Evolutionary conservation across 1,140 invertebrate species (phyloP), one percentile per base, ranked within the genome.

Genomic region (Megalopta genalis): DNA sequence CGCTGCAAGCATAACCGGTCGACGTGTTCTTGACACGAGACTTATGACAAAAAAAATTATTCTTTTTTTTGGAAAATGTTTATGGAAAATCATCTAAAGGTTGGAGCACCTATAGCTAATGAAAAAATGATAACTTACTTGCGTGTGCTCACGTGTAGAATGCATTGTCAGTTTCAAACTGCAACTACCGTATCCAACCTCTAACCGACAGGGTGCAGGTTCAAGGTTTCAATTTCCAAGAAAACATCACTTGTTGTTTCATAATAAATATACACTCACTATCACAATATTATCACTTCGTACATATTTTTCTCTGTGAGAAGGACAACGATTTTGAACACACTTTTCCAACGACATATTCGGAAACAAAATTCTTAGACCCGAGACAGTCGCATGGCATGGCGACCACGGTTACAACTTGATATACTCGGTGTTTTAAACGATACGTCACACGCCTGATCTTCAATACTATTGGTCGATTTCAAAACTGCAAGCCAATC

Each of bases 351-450:
- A 62, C 49, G n/a, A 65, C 49, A 60, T 64, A 46, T 57, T 57
- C 42, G 16, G 12, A 18, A 66, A 25, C 42, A 27, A 67, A 70
- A 68, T 74, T 81, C 67, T 82, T 59, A 84, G 67, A 39, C 62
- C 32, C 67, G 70, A 32, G 46, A 71, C 80, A 54, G 66, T 75
- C 85, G 86, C 82, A 87, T 85, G 86, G 86, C 70, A 87, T 87
- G 86, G 86, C 86, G 85, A 77, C 74, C 74, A 76, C 76, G 49
- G 54, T 77, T 60, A 68, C 76, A 76, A 82, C 86, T 81, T 77
- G 6, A 70, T 67, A 49, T 65, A 32, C 72, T 68, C 66, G 42
- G 85, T 71, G 78, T 75, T 86, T 87, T 86, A 86, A 86, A 87
- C 65, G 52, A 70, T 32, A 86, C 83, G 80, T 86, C 84, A 82